Percentiles rank a stretch among this genome's conserved stretches.
Conservation (phyloP, 2,113 vertebrate genomes). For the Hoplias malabaricus region DNA sequence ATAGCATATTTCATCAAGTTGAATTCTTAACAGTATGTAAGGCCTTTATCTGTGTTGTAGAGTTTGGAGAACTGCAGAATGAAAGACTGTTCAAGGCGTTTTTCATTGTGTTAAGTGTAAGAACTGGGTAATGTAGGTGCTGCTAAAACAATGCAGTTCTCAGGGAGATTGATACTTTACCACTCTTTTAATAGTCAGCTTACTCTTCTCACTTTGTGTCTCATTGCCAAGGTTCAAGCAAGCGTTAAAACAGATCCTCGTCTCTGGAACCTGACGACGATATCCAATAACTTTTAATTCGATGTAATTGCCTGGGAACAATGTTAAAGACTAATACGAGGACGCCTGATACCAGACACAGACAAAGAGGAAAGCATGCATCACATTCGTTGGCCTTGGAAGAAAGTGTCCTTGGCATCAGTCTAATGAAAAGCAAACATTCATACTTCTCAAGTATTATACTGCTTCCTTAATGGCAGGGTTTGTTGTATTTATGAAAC, state of each 20-base stretch:
- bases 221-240: not conserved
- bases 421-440: not conserved
- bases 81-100: not conserved
- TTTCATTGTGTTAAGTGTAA: not conserved
- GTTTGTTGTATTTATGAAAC: not conserved
- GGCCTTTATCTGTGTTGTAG: not conserved
- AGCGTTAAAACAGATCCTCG: not conserved
- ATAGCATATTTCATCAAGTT: not conserved
- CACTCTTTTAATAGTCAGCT: not conserved
- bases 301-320: not conserved
- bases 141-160: not conserved
- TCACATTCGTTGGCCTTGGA: not conserved
- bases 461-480: not conserved
- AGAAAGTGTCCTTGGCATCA: not conserved
- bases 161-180: not conserved
- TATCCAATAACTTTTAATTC: not conserved
- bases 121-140: not conserved
- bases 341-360: not conserved
- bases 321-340: not conserved
- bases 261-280: not conserved
- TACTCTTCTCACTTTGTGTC: not conserved
- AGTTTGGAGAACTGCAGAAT: not conserved
- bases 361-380: constrained; percentile 1
- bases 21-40: not conserved
- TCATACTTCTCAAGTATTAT: not conserved